Percentiles rank a stretch among this genome's conserved stretches.
Evolutionary conservation across 2,113 vertebrate species (phyloP).

Genomic region (Suncus etruscus): DNA sequence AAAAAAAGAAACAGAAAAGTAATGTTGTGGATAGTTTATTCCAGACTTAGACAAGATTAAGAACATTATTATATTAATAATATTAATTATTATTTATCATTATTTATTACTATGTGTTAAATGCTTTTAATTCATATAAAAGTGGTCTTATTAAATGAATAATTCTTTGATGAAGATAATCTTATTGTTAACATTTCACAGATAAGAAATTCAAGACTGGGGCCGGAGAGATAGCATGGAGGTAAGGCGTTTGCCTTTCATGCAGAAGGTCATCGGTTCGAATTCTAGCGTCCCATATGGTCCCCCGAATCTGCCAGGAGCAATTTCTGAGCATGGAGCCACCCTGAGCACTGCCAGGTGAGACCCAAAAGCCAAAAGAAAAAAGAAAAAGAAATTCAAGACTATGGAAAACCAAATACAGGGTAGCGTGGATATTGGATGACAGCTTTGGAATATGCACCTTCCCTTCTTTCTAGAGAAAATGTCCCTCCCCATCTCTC

Average conservation of each 20-base stretch:
- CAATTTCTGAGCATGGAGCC: too few relatives aligned
- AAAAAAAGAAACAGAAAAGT: too few relatives aligned
- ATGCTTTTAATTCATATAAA: neutral
- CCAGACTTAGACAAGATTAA: neutral
- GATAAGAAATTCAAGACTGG: slow-evolving; percentile 7
- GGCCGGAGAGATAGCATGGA: too few relatives aligned
- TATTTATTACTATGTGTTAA: neutral
- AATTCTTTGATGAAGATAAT: neutral
- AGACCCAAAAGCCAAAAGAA: too few relatives aligned
- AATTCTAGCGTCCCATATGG: too few relatives aligned
- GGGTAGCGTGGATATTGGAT: neutral
- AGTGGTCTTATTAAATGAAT: neutral
- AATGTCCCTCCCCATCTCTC: neutral
- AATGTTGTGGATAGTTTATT: too few relatives aligned
- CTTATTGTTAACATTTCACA: slow-evolving; percentile 39
- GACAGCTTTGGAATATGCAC: neutral
- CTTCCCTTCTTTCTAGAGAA: neutral
- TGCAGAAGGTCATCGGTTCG: too few relatives aligned
- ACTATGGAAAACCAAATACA: neutral
- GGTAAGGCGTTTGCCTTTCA: too few relatives aligned
- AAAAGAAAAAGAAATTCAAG: neutral
- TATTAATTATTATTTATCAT: neutral
- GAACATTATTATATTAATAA: neutral
- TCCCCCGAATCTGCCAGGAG: too few relatives aligned
- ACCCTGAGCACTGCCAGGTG: too few relatives aligned